Evolutionary conservation across 2,888 invertebrate species (phyloP), one percentile per base, ranked within the genome.

Genomic region (Dugesia japonica): DNA sequence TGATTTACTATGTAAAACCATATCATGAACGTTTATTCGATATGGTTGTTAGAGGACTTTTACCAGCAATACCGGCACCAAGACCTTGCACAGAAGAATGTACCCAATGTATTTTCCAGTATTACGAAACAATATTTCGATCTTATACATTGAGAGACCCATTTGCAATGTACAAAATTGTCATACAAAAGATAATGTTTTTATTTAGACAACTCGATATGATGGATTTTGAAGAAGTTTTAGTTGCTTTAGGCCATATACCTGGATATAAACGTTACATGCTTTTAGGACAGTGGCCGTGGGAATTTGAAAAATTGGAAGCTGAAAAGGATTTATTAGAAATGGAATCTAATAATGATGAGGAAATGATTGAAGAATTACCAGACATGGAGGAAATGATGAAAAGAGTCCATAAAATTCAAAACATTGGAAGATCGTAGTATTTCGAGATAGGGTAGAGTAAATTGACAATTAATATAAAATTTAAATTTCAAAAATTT

Each of bases 201-300:
- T 20, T 56, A 7, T 56, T 56, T n/a, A 56, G 17, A 23, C 56
- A 56, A 56, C 1, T 56, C 20, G 56, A 56, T n/a, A 56, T 56
- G 56, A 56, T 56, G 56, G 56, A 56, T 56, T 56, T 56, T n/a
- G 56, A 56, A 7, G 56, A 56, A 4, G 56, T 56, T n/a, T 56
- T 56, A 23, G n/a, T n/a, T 4, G 4, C 1, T 13, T n/a, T 56
- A 4, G 56, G 56, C 17, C 56, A 56, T 20, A 4, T 56, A n/a
- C 20, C 56, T 56, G 56, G 56, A 13, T 56, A 23, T n/a, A 56
- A 56, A 23, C 4, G 56, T 9, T 56, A 56, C n/a, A 56, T 56
- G 56, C 4, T 56, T n/a, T n/a, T 56, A 4, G 56, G 56, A 13
- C 56, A 56, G 17, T 56, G 56, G 56, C 56, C 56, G 1, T 56